These are phyloP conservation scores for Polydrusus pterygomalis DNA, from an alignment of 2,888 invertebrate species.

Conservation along the genomic window DNA sequence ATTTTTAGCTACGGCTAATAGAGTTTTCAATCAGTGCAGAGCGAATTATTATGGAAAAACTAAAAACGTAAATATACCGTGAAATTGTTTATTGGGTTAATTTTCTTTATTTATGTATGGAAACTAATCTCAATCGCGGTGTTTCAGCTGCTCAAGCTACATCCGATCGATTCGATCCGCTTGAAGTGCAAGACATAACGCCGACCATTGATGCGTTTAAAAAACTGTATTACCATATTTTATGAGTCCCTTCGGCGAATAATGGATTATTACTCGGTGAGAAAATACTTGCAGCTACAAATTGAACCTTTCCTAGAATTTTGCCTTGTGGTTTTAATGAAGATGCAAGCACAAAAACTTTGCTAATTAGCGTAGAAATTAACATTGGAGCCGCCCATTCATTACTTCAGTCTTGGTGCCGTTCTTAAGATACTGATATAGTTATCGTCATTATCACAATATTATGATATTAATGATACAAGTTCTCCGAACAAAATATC, in stretches of 20 bases:
- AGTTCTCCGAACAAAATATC: too few relatives aligned
- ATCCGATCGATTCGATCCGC: too few relatives aligned
- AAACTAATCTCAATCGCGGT: too few relatives aligned
- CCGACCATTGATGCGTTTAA: neutral
- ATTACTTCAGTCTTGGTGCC: neutral
- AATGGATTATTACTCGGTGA: neutral
- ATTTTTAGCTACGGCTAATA: too few relatives aligned
- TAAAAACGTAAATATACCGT: too few relatives aligned
- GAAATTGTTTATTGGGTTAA: too few relatives aligned
- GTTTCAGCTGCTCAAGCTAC: too few relatives aligned
- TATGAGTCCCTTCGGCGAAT: neutral
- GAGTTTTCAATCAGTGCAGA: too few relatives aligned
- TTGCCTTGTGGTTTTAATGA: neutral
- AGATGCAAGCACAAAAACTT: conserved; percentile 3
- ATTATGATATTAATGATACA: too few relatives aligned
- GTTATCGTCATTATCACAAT: too few relatives aligned
- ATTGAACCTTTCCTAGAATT: neutral
- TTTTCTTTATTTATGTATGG: too few relatives aligned
- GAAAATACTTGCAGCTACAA: neutral
- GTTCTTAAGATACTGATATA: neutral
- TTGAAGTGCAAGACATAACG: neutral
- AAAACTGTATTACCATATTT: neutral
- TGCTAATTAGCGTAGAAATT: neutral
- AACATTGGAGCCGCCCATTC: neutral
- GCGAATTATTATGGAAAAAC: too few relatives aligned